Evolutionary conservation across 2,113 vertebrate species (phyloP).

Genomic region (Corythornis vintsioides): DNA sequence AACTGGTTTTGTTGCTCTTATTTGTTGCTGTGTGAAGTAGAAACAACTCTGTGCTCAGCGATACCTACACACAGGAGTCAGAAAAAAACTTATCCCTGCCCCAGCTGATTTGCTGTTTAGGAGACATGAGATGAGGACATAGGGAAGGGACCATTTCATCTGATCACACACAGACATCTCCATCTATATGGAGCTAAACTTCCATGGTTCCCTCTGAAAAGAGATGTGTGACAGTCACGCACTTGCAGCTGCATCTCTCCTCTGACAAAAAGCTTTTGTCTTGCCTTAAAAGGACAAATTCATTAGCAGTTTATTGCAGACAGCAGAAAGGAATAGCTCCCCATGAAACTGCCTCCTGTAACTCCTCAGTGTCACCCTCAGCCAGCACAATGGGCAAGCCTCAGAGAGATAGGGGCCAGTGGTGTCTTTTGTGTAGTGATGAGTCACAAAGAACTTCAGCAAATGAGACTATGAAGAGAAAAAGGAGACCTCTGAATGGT

Average conservation of each 20-base stretch:
- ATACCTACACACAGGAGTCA: neutral
- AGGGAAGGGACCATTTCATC: neutral
- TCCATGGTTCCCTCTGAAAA: neutral
- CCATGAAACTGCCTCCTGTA: neutral
- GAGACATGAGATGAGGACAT: neutral
- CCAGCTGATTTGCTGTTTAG: neutral
- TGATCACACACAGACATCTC: rapidly evolving
- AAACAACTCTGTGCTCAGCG: neutral
- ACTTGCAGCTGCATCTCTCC: neutral
- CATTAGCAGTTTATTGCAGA: neutral
- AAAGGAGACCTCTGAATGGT: neutral
- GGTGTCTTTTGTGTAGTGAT: neutral
- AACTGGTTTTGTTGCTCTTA: neutral
- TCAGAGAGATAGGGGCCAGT: neutral
- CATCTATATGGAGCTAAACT: neutral
- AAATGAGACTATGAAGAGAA: neutral
- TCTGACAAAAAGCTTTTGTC: neutral
- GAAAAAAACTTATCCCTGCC: neutral
- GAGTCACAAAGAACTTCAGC: neutral
- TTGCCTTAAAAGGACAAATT: neutral
- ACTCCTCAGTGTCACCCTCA: rapidly evolving
- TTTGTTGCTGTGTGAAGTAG: neutral
- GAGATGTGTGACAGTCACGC: rapidly evolving
- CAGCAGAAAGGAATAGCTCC: neutral
- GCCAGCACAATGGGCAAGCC: rapidly evolving